Conservation (phyloP, 2,797 vertebrate species). For the Darevskia nairensis region DNA sequence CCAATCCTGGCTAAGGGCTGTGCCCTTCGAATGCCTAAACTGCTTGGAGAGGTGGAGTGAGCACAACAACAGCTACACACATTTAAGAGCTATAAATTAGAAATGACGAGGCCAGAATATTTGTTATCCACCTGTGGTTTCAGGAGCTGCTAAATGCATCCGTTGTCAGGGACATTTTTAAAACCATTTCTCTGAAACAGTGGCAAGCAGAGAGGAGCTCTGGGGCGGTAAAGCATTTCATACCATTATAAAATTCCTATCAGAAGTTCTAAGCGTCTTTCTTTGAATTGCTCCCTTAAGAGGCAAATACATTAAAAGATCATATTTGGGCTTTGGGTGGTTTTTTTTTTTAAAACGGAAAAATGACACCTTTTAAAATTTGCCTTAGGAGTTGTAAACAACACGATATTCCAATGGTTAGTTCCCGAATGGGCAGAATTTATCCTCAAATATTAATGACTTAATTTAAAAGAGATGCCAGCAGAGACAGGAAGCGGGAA, state of each 20-base stretch:
- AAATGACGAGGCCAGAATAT: neutral
- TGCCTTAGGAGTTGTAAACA: neutral
- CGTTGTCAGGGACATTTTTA: neutral
- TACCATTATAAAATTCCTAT: neutral
- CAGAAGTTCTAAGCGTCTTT: neutral
- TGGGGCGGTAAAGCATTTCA: neutral
- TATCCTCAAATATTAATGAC: constrained; percentile 25
- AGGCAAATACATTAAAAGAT: constrained; percentile 2
- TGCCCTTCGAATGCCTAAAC: neutral
- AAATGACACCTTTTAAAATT: constrained; percentile 3
- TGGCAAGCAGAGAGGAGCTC: constrained; percentile 16
- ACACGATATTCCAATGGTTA: neutral
- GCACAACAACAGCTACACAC: neutral
- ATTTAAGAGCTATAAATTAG: neutral
- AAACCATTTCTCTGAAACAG: constrained; percentile 1
- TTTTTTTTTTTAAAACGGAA: neutral
- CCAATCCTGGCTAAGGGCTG: neutral
- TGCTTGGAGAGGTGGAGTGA: neutral
- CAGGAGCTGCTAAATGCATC: neutral
- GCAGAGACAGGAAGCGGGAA: neutral
- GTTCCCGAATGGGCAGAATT: constrained; percentile 8
- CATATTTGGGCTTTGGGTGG: neutral
- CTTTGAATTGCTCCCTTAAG: neutral
- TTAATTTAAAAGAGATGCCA: constrained; percentile 15
- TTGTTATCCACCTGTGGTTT: neutral